These are phyloP conservation scores for Sander lucioperca DNA, from an alignment of 2,113 vertebrate species.

Conservation along the genomic window DNA sequence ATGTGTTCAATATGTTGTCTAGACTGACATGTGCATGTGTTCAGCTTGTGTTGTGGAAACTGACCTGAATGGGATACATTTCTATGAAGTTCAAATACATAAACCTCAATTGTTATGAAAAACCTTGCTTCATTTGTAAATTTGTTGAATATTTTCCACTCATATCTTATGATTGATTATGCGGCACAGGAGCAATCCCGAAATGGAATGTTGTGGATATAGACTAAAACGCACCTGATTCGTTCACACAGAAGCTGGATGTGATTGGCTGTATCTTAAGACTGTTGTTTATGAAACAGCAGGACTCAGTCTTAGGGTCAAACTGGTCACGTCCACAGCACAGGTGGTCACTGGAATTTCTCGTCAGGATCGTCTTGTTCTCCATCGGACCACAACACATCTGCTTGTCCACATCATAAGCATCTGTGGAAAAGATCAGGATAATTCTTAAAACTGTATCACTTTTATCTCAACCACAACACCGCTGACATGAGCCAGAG, in stretches of 20 bases:
- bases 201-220: no score
- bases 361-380: fast-evolving
- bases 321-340: slow-evolving; percentile 21
- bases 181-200: no score
- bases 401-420: not conserved
- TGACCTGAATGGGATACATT: no score
- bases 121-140: no score
- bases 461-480: not conserved
- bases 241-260: fast-evolving
- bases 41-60: no score
- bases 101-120: no score
- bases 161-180: no score
- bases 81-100: no score
- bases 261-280: not conserved
- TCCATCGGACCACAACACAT: not conserved
- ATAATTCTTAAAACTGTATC: not conserved
- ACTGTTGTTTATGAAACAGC: no score
- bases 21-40: no score
- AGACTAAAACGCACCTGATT: not conserved
- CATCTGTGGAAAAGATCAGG: slow-evolving; percentile 11
- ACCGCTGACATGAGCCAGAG: not conserved
- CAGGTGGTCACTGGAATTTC: fast-evolving
- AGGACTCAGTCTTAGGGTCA: not conserved
- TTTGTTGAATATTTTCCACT: no score
- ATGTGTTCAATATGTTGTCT: no score